phyloP scores from a whole-genome alignment of 1,140 invertebrate genomes.

The Ceratina australensis region DNA sequence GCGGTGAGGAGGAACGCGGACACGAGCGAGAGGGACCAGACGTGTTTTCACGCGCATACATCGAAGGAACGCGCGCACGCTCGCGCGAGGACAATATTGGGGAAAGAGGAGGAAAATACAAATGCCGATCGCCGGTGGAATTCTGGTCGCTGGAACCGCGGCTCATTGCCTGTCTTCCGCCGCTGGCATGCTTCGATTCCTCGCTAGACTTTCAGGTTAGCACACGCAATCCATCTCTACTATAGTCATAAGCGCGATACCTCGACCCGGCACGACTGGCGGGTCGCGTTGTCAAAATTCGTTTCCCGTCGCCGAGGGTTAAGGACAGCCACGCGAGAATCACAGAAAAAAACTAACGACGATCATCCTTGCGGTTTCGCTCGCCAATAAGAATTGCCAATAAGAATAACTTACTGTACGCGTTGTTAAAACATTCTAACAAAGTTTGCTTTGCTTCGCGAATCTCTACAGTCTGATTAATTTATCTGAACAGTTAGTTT shows the following conservation, averaged over 20 bases:
- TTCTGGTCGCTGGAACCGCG: constrained; percentile 58
- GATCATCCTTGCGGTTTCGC: constrained; percentile 5
- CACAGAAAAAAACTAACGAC: constrained; percentile 13
- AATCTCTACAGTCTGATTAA: no score
- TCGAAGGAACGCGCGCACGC: no score
- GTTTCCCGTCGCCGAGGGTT: background rate
- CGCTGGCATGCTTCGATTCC: constrained; percentile 72
- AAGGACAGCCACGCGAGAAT: background rate
- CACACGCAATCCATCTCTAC: constrained; percentile 44
- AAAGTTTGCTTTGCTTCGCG: no score
- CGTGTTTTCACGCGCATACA: background rate
- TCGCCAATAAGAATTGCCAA: constrained; percentile 23
- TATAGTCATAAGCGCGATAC: background rate
- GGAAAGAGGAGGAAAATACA: constrained; percentile 60
- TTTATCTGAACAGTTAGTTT: no score
- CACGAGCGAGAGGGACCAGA: constrained; percentile 34
- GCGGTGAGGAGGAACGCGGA: constrained; percentile 48
- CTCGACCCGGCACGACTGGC: background rate
- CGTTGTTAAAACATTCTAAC: no score
- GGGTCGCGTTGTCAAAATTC: constrained; percentile 20
- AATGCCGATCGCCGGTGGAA: constrained; percentile 69
- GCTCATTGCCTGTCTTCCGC: constrained; percentile 60
- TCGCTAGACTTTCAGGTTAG: constrained; percentile 77
- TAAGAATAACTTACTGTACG: background rate
- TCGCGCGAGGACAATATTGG: constrained; percentile 36